phyloP scores from a whole-genome alignment of 2,113 vertebrate genomes.

The Poicephalus gulielmi region DNA sequence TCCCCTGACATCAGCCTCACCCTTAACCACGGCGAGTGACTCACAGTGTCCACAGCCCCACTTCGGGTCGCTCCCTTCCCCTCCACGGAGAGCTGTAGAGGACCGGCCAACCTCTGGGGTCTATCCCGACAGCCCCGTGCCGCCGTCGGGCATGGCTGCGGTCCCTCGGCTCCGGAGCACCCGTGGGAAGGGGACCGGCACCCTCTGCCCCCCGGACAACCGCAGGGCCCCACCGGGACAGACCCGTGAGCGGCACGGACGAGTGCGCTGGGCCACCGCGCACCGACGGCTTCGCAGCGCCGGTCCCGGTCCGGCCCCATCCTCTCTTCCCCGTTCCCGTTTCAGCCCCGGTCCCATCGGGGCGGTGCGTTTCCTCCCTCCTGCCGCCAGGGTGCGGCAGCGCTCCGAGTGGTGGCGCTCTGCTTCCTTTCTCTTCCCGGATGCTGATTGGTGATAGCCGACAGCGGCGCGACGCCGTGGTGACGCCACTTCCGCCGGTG shows the following conservation, averaged over 20 bases:
- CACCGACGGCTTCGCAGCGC: background rate
- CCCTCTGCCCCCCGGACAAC: too few relatives aligned
- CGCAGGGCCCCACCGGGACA: too few relatives aligned
- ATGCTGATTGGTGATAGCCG: background rate
- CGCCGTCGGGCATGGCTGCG: too few relatives aligned
- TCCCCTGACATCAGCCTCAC: background rate
- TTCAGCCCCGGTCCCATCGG: background rate
- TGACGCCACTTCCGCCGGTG: background rate
- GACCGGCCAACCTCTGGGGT: background rate
- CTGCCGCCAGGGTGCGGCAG: background rate
- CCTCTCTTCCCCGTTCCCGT: too few relatives aligned
- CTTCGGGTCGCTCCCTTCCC: background rate
- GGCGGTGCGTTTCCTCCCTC: background rate
- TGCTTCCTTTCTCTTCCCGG: too few relatives aligned
- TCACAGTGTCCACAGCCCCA: background rate
- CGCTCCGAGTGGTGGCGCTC: background rate
- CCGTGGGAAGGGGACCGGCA: too few relatives aligned
- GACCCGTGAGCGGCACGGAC: too few relatives aligned
- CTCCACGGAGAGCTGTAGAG: background rate
- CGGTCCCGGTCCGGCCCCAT: too few relatives aligned
- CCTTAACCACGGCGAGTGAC: too few relatives aligned
- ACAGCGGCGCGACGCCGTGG: fast-evolving
- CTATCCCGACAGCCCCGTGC: too few relatives aligned
- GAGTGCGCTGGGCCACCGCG: too few relatives aligned
- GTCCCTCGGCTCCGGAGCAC: too few relatives aligned